phyloP scores from a whole-genome alignment of 2,113 vertebrate species.

The Tetrao urogallus region DNA sequence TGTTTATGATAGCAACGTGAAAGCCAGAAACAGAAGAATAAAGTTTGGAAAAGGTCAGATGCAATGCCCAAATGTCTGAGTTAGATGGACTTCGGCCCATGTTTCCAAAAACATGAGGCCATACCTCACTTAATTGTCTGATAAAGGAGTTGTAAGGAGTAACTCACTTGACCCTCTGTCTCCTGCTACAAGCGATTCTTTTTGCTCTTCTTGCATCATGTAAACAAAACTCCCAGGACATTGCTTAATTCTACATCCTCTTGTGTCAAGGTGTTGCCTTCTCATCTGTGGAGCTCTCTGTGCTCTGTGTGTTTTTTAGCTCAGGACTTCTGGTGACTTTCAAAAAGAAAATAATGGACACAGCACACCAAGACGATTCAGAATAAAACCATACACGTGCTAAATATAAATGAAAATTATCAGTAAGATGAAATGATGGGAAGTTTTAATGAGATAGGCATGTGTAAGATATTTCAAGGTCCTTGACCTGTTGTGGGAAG shows the following conservation, averaged over 20 bases:
- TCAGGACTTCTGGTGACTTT: not conserved
- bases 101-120: not conserved
- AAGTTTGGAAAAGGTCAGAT: not conserved
- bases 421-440: not conserved
- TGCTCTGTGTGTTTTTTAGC: not conserved
- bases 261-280: not conserved
- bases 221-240: not conserved
- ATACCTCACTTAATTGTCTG: not conserved
- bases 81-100: not conserved
- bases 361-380: not conserved
- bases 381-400: not conserved
- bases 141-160: not conserved
- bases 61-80: not conserved
- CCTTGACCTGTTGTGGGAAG: not conserved
- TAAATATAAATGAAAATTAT: not conserved
- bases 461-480: not conserved
- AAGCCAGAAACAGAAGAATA: not conserved
- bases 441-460: not conserved
- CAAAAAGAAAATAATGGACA: not conserved
- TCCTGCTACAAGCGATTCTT: not conserved
- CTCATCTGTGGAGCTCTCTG: not conserved
- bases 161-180: not conserved
- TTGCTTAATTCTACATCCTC: not conserved
- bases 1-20: fast-evolving
- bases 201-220: not conserved